Percentiles rank a stretch among this genome's conserved stretches.
Evolutionary conservation across 2,888 invertebrate genomes (phyloP).

Genomic region (Drosophila rubida): DNA sequence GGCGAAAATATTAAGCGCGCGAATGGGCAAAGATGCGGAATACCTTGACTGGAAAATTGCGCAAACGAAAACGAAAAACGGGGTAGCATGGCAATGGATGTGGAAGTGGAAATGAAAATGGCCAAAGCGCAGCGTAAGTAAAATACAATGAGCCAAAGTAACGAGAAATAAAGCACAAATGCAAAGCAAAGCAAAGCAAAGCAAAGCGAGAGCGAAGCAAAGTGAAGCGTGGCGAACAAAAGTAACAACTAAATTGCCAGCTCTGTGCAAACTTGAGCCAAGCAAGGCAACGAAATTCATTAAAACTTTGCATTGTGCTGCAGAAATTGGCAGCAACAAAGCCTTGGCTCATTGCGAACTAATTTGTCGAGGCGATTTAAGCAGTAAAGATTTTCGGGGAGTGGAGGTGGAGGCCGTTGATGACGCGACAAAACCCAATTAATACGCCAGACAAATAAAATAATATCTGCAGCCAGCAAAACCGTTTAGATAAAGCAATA

Average conservation of each 20-base stretch:
- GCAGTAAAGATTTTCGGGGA: slow-evolving; percentile 66
- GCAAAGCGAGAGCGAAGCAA: slow-evolving; percentile 10
- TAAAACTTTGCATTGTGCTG: slow-evolving; percentile 73
- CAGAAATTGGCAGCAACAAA: slow-evolving; percentile 39
- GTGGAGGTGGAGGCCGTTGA: slow-evolving; percentile 45
- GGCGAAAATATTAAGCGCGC: slow-evolving; percentile 65
- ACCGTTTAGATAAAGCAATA: slow-evolving; percentile 77
- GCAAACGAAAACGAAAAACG: slow-evolving; percentile 29
- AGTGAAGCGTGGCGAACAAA: slow-evolving; percentile 23
- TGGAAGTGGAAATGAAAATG: slow-evolving; percentile 30
- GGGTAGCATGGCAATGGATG: slow-evolving; percentile 1
- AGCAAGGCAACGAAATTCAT: slow-evolving; percentile 66
- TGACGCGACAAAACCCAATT: slow-evolving; percentile 81
- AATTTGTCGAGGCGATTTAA: slow-evolving; percentile 75
- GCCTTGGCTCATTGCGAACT: slow-evolving; percentile 67
- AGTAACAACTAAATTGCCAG: slow-evolving; percentile 60
- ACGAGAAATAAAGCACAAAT: slow-evolving; percentile 30
- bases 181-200: slow-evolving; percentile 28
- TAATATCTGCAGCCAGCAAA: slow-evolving; percentile 30
- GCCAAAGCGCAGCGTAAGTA: slow-evolving; percentile 31
- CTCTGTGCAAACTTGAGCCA: slow-evolving; percentile 66
- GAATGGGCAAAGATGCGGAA: slow-evolving; percentile 68
- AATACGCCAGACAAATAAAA: slow-evolving; percentile 80
- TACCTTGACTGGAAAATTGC: slow-evolving; percentile 72
- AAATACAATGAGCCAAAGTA: slow-evolving; percentile 34